Evolutionary conservation across 2,113 vertebrate species (phyloP).

Genomic region (Columba janthina): DNA sequence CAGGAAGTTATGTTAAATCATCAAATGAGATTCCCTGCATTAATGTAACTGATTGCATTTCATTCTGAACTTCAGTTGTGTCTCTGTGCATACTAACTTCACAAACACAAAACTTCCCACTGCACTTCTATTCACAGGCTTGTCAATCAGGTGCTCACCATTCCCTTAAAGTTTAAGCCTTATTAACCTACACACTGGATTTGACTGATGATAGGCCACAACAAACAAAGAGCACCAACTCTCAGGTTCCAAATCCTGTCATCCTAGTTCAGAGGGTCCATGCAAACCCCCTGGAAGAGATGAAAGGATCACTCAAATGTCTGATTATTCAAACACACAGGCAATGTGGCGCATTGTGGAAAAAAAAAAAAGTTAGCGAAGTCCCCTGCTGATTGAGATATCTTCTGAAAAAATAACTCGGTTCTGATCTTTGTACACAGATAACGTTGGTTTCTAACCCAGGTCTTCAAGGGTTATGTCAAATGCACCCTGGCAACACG

Average conservation of each 20-base stretch:
- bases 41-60: conserved; percentile 37
- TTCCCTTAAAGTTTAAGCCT: conserved; percentile 87
- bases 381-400: conserved; percentile 92
- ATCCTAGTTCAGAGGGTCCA: conserved; percentile 80
- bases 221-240: conserved; percentile 81
- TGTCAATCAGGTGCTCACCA: conserved; percentile 85
- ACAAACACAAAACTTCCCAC: conserved; percentile 77
- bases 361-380: conserved; percentile 51
- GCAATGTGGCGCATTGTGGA: conserved; percentile 66
- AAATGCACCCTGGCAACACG: conserved; percentile 77
- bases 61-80: conserved; percentile 64
- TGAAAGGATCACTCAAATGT: conserved; percentile 83
- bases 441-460: conserved; percentile 59
- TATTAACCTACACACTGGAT: conserved; percentile 87
- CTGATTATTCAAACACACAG: conserved; percentile 77
- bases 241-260: conserved; percentile 85
- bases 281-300: conserved; percentile 77
- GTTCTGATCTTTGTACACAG: conserved; percentile 54
- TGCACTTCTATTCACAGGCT: conserved; percentile 79
- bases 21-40: conserved; percentile 31
- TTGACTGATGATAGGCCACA: conserved; percentile 81
- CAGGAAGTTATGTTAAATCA: conserved; percentile 6
- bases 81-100: conserved; percentile 72
- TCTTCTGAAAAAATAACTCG: conserved; percentile 77
- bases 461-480: conserved; percentile 72